Percentiles rank a stretch among this genome's conserved stretches.
Conservation (phyloP, 1,140 invertebrate species). For the Drosophila truncata region DNA sequence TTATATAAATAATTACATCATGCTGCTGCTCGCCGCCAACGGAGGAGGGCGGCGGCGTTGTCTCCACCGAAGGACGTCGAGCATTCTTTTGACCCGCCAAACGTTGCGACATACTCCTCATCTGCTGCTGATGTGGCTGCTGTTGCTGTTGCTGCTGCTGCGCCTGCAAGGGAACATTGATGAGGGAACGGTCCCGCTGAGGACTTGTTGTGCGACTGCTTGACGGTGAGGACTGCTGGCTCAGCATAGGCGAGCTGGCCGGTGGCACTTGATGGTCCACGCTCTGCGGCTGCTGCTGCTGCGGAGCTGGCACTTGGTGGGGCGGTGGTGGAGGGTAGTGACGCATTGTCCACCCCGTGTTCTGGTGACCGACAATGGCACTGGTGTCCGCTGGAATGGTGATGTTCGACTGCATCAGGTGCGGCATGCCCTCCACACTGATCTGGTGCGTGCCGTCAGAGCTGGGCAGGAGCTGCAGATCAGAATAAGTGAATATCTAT, state of each 20-base stretch:
- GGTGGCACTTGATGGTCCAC: constrained; percentile 85
- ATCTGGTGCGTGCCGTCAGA: constrained; percentile 65
- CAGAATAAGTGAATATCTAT: background rate
- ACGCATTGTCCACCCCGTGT: constrained; percentile 64
- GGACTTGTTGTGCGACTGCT: constrained; percentile 88
- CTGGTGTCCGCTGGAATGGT: constrained; percentile 82
- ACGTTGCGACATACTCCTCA: constrained; percentile 68
- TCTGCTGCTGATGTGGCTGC: constrained; percentile 69
- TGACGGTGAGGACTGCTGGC: constrained; percentile 87
- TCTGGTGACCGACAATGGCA: constrained; percentile 74
- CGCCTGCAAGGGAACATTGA: constrained; percentile 62
- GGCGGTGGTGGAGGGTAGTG: constrained; percentile 63
- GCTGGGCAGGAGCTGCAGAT: constrained; percentile 61
- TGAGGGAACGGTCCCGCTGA: constrained; percentile 85
- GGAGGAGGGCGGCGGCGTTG: constrained; percentile 85
- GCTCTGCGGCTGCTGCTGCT: constrained; percentile 47
- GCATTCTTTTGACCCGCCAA: constrained; percentile 69
- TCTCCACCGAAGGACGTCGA: constrained; percentile 86
- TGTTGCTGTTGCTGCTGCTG: constrained; percentile 66
- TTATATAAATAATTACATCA: constrained; percentile 51
- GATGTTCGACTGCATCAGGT: constrained; percentile 81
- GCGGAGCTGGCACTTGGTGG: constrained; percentile 46
- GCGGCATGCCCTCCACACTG: constrained; percentile 74
- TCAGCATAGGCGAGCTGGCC: constrained; percentile 87
- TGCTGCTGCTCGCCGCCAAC: constrained; percentile 62